Base-by-base conservation (phyloP, 30 jellyfish, hydroid and myxozoan genomes). In the Clytia hemisphaerica region DNA sequence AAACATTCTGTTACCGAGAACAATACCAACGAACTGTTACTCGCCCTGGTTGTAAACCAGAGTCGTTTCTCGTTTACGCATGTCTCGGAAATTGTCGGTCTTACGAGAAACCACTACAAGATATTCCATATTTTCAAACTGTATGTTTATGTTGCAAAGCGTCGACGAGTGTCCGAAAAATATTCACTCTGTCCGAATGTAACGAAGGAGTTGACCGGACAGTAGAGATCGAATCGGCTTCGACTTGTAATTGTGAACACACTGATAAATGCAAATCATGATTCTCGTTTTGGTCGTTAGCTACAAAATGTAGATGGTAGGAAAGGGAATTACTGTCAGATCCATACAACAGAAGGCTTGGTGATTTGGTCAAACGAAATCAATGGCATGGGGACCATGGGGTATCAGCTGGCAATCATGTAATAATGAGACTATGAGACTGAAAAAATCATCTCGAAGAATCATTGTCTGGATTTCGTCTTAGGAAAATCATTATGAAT, bases 1-100 rank as follows among this genome's bases (percentile, higher is more conserved):
- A 75, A n/a, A 38, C 40, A 19, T 75, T 75, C 32, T 78, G 92
- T 48, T 14, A 50, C 16, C 69, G 67, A 47, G 32, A 51, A 9
- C 9, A 54, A 2, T 78, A 66, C 61, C 18, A 21, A 10, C 26
- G 29, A 31, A 42, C 28, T 9, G 61, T 67, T 7, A 45, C 15
- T 42, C 35, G 69, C 32, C 62, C 38, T 5, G 92, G 92, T 1
- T 78, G 92, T 60, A 42, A 15, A 18, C 58, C 83, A 2, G 83
- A 78, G 58, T 32, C 22, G 14, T 65, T 78, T 12, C 33, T 70
- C 28, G 78, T 78, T 29, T 64, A 36, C 53, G 92, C 83, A 0
- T 78, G 92, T 49, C 76, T 78, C 19, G 92, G 92, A 32, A 49
- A 64, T 3, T 78, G 92, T 40, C 81, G 67, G 27, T 78, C 92